Evolutionary conservation across 2,113 vertebrate genomes (phyloP).

Genomic region (Urocitellus parryii): DNA sequence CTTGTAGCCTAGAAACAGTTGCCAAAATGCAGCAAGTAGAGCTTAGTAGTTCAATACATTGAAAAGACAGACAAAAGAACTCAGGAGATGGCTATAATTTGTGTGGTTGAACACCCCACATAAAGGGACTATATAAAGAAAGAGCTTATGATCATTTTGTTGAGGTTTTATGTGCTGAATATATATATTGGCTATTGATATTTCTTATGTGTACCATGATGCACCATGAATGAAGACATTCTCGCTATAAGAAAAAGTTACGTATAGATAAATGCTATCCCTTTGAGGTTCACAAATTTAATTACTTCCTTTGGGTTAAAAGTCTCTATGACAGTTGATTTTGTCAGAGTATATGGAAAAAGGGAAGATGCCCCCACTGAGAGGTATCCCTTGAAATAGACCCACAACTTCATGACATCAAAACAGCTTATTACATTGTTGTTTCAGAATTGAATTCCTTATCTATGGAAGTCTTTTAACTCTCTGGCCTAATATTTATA

Average conservation of each 20-base stretch:
- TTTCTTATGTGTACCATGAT: not conserved
- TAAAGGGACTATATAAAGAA: too few species aligned
- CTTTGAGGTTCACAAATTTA: not conserved
- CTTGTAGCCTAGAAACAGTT: not conserved
- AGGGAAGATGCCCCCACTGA: too few species aligned
- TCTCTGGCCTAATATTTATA: not conserved
- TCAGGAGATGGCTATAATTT: not conserved
- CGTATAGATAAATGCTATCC: not conserved
- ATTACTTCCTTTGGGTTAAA: not conserved
- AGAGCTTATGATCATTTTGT: not conserved
- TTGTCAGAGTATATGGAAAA: not conserved
- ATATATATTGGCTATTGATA: not conserved
- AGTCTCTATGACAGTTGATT: not conserved
- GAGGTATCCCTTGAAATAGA: not conserved
- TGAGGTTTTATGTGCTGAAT: not conserved
- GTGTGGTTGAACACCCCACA: not conserved
- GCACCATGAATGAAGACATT: not conserved
- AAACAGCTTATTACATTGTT: not conserved
- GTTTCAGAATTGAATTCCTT: not conserved
- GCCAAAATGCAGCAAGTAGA: not conserved
- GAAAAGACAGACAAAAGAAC: not conserved
- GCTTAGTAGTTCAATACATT: not conserved
- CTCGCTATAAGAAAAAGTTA: not conserved
- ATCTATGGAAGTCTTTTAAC: not conserved
- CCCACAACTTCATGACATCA: not conserved